Percentiles rank a stretch among this genome's conserved stretches.
Conservation (phyloP, 2,113 vertebrate species). For the Pao palembangensis region DNA sequence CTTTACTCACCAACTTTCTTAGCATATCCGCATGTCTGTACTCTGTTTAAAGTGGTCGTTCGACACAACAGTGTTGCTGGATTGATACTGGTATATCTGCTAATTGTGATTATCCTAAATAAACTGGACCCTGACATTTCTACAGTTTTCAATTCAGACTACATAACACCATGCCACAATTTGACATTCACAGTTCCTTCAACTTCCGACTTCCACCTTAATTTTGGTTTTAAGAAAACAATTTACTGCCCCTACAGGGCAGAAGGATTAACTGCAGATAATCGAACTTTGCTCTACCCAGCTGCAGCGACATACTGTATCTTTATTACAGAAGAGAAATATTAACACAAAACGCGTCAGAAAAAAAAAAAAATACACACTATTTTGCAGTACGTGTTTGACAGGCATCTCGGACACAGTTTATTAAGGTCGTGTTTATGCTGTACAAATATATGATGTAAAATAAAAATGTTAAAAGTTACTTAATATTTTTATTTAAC, state of each 20-base stretch:
- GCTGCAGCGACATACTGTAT: too few relatives aligned
- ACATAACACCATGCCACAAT: slow-evolving; percentile 22
- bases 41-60: slow-evolving; percentile 10
- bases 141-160: neutral
- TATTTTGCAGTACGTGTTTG: too few relatives aligned
- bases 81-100: slow-evolving; percentile 4
- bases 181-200: slow-evolving; percentile 49
- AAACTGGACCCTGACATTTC: slow-evolving; percentile 51
- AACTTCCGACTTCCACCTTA: neutral
- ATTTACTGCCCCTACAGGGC: slow-evolving; percentile 11
- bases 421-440: too few relatives aligned
- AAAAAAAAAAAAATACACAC: too few relatives aligned
- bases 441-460: too few relatives aligned
- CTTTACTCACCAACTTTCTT: slow-evolving; percentile 73
- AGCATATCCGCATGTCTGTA: slow-evolving; percentile 65
- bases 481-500: too few relatives aligned
- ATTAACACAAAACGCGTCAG: too few relatives aligned
- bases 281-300: too few relatives aligned
- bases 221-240: rapidly evolving
- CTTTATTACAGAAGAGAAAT: too few relatives aligned
- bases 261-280: neutral
- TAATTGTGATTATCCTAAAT: slow-evolving; percentile 14
- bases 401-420: too few relatives aligned
- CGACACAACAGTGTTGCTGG: slow-evolving; percentile 16
- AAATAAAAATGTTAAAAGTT: too few relatives aligned